Evolutionary conservation across 2,888 invertebrate species (phyloP), one percentile per base, ranked within the genome.

Genomic region (Cylloceria caligata): DNA sequence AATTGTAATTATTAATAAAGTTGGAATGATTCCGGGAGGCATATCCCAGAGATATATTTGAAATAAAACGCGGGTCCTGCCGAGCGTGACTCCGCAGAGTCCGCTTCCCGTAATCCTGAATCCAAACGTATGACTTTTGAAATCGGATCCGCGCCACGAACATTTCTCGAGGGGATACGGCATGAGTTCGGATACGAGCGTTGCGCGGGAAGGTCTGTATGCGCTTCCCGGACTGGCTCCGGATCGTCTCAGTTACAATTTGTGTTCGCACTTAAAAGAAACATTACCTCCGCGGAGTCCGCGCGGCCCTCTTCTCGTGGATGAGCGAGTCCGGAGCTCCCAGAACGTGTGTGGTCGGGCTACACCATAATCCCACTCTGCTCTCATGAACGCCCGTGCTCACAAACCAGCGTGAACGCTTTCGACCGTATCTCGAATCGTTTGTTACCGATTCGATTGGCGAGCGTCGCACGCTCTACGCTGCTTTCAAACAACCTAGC

Each of bases 201-300:
- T 87, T 89, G 73, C 39, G 74, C 52, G 65, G 49, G 39, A 16
- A 24, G 21, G 24, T 55, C 16, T 39, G 52, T 30, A n/a, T 13
- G 49, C 42, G 30, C 60, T 47, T 57, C 49, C 34, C 34, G 39
- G 75, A 67, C 57, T 68, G 82, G 76, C 81, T 62, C 65, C 71
- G 49, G 84, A 90, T 91, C 91, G 91, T 92, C 91, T 92, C 91
- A 91, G 91, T 92, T 92, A 91, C 92, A 92, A 92, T 92, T 92
- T 91, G 91, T 91, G 91, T 92, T 92, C 90, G 91, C 92, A 91
- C 92, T 91, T 91, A 91, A 91, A 92, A 92, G 91, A 92, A 91
- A 91, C 92, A 92, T 92, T 92, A 91, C 90, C 91, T 89, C 82
- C 83, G 84, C 85, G 88, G 87, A 86, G 87, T 79, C 84, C 85